Percentiles rank a stretch among this genome's conserved stretches.
Conservation (phyloP, 2,113 vertebrate species). For the Campylomormyrus numenius region DNA sequence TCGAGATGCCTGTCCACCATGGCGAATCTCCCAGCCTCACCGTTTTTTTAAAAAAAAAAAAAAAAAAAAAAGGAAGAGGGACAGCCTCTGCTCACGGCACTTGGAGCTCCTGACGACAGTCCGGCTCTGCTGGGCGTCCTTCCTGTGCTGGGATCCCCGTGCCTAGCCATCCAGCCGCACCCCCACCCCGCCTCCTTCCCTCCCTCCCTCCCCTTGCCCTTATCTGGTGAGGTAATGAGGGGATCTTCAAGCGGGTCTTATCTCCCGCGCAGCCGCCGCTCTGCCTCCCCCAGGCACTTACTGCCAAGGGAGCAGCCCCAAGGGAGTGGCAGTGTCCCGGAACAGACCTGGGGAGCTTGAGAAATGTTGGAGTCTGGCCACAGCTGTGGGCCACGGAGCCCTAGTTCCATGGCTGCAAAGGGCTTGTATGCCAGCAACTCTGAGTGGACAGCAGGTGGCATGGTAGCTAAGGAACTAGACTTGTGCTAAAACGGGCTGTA, state of each 20-base stretch:
- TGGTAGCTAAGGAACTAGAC: not conserved
- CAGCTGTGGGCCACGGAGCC: slow-evolving; percentile 31
- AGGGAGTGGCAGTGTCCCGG: slow-evolving; percentile 45
- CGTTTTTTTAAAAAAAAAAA: not conserved
- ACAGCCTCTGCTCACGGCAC: not conserved
- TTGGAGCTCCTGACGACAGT: slow-evolving; percentile 17
- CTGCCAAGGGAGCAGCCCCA: slow-evolving; percentile 55
- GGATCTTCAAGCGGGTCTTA: slow-evolving; percentile 60
- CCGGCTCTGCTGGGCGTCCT: slow-evolving; percentile 23
- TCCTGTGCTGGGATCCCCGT: slow-evolving; percentile 24
- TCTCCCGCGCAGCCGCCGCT: slow-evolving; percentile 44
- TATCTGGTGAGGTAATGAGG: slow-evolving; percentile 65
- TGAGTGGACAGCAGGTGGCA: not conserved
- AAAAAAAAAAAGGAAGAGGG: too few relatives aligned
- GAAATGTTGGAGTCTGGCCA: slow-evolving; percentile 35
- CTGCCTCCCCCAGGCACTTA: slow-evolving; percentile 48
- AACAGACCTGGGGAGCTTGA: slow-evolving; percentile 49
- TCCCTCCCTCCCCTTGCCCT: slow-evolving; percentile 43
- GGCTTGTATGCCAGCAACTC: not conserved
- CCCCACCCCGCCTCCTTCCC: slow-evolving; percentile 11
- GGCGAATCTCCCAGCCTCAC: not conserved
- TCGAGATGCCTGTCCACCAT: slow-evolving; percentile 51
- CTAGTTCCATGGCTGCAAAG: not conserved
- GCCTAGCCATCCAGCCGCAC: slow-evolving; percentile 5
- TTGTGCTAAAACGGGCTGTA: not conserved